Evolutionary conservation across 2,888 invertebrate genomes (phyloP).

Genomic region (Spisula subtruncata): DNA sequence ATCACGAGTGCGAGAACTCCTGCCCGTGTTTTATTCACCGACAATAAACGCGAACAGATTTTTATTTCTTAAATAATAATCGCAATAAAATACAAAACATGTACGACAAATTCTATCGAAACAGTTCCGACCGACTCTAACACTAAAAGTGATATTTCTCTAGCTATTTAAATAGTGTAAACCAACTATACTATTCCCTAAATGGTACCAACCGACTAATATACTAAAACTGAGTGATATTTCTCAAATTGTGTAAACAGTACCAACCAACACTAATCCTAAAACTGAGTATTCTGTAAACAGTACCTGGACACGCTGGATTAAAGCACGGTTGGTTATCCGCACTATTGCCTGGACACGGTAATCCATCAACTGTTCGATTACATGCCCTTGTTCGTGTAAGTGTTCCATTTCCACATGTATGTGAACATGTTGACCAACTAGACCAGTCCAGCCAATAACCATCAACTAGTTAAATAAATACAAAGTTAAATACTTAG

Average conservation of each 20-base stretch:
- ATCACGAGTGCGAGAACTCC: no score
- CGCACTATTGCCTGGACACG: not conserved
- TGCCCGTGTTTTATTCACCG: no score
- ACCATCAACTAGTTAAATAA: not conserved
- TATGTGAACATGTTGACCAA: conserved; percentile 6
- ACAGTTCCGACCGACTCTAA: no score
- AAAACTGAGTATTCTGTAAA: not conserved
- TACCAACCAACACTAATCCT: not conserved
- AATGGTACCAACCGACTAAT: no score
- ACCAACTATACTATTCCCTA: no score
- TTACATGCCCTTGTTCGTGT: not conserved
- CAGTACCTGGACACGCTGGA: not conserved
- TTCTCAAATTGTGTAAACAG: not conserved
- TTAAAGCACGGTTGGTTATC: not conserved
- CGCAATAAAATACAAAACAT: no score
- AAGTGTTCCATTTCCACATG: not conserved
- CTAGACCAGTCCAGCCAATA: conserved; percentile 14
- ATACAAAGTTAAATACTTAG: not conserved
- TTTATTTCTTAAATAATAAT: no score
- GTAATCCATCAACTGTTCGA: not conserved
- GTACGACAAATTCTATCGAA: no score
- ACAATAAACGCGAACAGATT: no score
- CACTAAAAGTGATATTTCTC: no score
- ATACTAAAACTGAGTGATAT: no score
- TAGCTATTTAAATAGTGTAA: no score